phyloP scores from a whole-genome alignment of 1,140 invertebrate genomes.

The Hormaphis cornu region DNA sequence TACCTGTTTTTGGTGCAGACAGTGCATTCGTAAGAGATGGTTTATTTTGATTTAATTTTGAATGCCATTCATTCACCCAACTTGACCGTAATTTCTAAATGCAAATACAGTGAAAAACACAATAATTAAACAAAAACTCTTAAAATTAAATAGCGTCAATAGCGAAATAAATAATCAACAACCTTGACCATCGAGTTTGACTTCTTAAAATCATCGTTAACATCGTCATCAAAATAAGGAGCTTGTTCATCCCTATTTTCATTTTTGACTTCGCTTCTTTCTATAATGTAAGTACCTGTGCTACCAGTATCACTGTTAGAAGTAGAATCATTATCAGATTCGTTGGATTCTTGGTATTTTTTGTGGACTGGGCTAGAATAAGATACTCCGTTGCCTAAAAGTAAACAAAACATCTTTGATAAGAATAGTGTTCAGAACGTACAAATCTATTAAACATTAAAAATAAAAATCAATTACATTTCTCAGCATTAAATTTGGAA shows the following conservation, averaged over 20 bases:
- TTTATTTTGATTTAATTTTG: constrained; percentile 23
- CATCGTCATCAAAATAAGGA: neutral
- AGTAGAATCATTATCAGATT: constrained; percentile 14
- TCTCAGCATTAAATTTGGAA: too few relatives aligned
- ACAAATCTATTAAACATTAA: too few relatives aligned
- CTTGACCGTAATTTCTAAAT: constrained; percentile 25
- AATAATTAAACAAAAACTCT: neutral
- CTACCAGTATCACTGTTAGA: constrained; percentile 27
- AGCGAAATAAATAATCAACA: neutral
- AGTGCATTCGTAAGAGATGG: neutral
- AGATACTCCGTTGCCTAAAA: neutral
- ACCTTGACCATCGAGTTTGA: constrained; percentile 26
- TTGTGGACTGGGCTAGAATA: constrained; percentile 14
- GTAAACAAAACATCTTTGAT: too few relatives aligned
- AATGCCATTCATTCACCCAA: constrained; percentile 28
- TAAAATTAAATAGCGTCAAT: neutral
- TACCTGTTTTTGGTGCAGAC: neutral
- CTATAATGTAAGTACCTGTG: constrained; percentile 23
- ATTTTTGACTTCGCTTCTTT: neutral
- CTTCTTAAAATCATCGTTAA: constrained; percentile 13
- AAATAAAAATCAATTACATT: too few relatives aligned
- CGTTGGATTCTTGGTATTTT: constrained; percentile 3
- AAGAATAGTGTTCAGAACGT: too few relatives aligned
- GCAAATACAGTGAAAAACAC: neutral
- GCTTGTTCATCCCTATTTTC: neutral